Evolutionary conservation across 23 tunicate species (phyloP).

Genomic region (Trididemnum miniatum): DNA sequence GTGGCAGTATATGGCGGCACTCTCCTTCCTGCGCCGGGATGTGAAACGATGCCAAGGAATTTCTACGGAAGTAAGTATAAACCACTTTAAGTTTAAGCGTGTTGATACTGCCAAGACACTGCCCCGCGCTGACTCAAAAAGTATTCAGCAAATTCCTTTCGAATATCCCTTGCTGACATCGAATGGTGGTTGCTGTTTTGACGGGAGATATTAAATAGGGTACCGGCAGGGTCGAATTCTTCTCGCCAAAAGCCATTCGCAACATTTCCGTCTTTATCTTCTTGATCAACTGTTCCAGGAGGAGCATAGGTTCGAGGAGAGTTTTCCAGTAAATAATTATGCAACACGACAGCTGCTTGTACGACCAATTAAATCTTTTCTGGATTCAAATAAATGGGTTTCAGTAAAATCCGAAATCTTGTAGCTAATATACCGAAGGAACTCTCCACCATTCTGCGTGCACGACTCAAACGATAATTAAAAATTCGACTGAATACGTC

Average conservation of each 20-base stretch:
- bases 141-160: constrained; percentile 8
- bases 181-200: background rate
- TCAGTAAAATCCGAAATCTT: background rate
- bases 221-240: background rate
- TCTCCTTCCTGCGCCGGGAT: background rate
- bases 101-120: background rate
- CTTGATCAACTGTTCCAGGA: background rate
- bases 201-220: background rate
- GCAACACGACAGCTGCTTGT: constrained; percentile 6
- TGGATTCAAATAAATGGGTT: constrained; percentile 7
- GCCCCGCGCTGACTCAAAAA: background rate
- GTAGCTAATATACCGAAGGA: constrained; percentile 14
- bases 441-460: constrained; percentile 20
- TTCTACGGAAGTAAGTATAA: background rate
- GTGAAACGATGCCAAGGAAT: background rate
- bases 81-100: background rate
- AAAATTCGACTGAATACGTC: constrained; percentile 2
- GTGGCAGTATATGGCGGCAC: background rate
- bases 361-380: constrained; percentile 15
- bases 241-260: background rate
- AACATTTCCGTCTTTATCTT: background rate
- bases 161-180: background rate
- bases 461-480: constrained; percentile 15
- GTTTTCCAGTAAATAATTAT: background rate
- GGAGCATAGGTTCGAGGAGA: background rate